Conservation (phyloP, 2,888 invertebrate species). For the Melanostoma scalare region DNA sequence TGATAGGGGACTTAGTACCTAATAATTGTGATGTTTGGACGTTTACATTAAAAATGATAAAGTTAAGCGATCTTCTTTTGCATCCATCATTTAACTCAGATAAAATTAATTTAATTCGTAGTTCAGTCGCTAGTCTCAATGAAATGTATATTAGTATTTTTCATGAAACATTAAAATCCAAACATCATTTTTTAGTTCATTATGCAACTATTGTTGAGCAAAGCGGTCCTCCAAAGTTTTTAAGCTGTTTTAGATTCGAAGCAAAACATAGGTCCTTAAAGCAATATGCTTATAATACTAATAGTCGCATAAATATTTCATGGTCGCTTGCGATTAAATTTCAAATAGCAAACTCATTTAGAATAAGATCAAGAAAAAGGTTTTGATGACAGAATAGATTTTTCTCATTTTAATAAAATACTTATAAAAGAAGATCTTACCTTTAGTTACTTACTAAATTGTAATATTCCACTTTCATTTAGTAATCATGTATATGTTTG, state of each 20-base stretch:
- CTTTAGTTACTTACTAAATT: constrained; percentile 8
- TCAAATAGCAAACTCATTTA: constrained; percentile 10
- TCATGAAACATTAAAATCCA: neutral
- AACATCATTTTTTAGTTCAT: constrained; percentile 13
- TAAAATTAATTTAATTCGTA: constrained; percentile 8
- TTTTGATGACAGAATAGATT: constrained; percentile 12
- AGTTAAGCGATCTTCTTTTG: constrained; percentile 9
- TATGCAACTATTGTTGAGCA: constrained; percentile 9
- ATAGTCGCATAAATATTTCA: constrained; percentile 18
- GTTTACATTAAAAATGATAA: neutral
- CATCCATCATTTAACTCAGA: constrained; percentile 4
- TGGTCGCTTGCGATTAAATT: constrained; percentile 10
- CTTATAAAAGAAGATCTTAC: constrained; percentile 12
- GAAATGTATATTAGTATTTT: constrained; percentile 12
- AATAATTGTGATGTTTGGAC: constrained; percentile 11
- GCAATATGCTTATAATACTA: constrained; percentile 11
- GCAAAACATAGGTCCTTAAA: constrained; percentile 10
- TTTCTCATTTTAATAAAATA: constrained; percentile 20
- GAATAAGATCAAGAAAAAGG: constrained; percentile 14
- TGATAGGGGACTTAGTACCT: constrained; percentile 5
- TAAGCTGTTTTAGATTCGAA: too few species aligned
- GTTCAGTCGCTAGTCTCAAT: constrained; percentile 3
- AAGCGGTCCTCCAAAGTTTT: too few species aligned
- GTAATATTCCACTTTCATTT: neutral
- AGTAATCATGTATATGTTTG: constrained; percentile 1